Evolutionary conservation across 2,113 vertebrate species (phyloP).

Genomic region (Calyptomena viridis): DNA sequence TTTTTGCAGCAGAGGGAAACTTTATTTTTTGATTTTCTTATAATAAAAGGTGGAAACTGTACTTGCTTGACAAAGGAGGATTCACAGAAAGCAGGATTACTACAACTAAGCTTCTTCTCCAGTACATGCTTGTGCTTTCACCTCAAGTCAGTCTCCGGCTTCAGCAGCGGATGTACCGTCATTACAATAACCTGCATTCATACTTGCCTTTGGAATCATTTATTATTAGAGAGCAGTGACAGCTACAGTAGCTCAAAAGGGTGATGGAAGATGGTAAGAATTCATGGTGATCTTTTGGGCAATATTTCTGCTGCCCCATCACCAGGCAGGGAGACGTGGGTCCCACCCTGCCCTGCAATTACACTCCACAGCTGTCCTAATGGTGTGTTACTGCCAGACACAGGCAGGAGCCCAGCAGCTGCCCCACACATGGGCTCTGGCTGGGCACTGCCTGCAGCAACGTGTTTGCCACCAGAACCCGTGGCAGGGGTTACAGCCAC

Average conservation of each 20-base stretch:
- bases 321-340: conserved; percentile 9
- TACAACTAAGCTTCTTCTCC: neutral
- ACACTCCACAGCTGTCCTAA: conserved; percentile 45
- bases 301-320: neutral
- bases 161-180: neutral
- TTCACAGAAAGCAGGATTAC: neutral
- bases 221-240: neutral
- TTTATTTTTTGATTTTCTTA: neutral
- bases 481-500: conserved; percentile 8
- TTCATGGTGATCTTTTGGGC: neutral
- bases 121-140: neutral
- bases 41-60: neutral
- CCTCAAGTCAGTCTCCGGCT: neutral
- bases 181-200: neutral
- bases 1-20: neutral
- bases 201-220: neutral
- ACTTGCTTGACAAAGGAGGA: neutral
- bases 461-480: conserved; percentile 64
- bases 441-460: conserved; percentile 45
- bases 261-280: neutral
- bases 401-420: conserved; percentile 82
- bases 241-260: neutral
- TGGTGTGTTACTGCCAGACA: conserved; percentile 32
- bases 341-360: conserved; percentile 63
- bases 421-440: conserved; percentile 44